Base-by-base conservation (phyloP, 2,888 invertebrate species). In the Sphaerophoria rueppellii region DNA sequence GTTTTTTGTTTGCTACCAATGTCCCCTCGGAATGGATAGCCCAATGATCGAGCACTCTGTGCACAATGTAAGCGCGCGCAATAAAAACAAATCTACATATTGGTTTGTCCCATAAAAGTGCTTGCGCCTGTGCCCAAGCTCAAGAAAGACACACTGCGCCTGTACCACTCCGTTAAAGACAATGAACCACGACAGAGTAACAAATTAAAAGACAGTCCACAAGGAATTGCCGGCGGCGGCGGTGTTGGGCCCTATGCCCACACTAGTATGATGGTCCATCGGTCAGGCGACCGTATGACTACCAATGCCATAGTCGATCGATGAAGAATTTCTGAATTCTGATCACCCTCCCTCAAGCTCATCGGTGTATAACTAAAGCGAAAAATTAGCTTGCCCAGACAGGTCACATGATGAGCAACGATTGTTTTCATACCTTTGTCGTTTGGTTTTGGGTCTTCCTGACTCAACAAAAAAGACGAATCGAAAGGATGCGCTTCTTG, bases 341-440 rank as follows among this genome's bases (percentile, higher is more conserved):
- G 4, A 46, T 61, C 24, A 24, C 24, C 24, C 24, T 24, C 24
- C 63, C 9, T 34, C 35, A 50, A 50, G 32, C 43, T 43, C 54
- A 32, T 57, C 24, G 34, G 37, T 58, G 16, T 55, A 43, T 73
- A 69, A 60, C 73, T 67, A 63, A 73, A 78, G 58, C 58, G 79
- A 78, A 87, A 86, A 87, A 88, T 87, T 88, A 87, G 87, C 85
- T 86, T 82, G 76, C 70, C 73, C 76, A 74, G 87, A 88, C 88
- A 87, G 87, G 76, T 87, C 76, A 81, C 79, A 82, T 82, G 82
- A 86, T 61, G 82, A 82, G 76, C 80, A 65, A 76, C 76, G 77
- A 81, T 85, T 81, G 80, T 81, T 76, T 70, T 73, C 58, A 63
- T 85, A 67, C 48, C 55, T 70, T 72, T 43, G 11, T 9, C 7